Conservation (phyloP, 2,113 vertebrate species). For the Oplegnathus fasciatus region DNA sequence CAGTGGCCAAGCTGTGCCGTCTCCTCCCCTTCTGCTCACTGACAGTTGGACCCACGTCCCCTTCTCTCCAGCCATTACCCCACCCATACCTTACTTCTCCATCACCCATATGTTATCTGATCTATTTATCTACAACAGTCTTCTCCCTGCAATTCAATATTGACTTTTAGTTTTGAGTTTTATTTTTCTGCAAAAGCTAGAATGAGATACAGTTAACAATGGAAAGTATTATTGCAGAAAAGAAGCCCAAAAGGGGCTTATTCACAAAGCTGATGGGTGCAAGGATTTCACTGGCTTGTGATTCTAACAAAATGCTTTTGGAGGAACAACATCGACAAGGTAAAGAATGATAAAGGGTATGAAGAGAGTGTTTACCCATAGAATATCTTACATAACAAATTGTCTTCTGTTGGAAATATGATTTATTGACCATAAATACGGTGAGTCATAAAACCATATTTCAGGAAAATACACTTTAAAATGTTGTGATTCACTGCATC, state of each 20-base stretch:
- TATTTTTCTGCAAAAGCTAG: background rate
- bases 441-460: background rate
- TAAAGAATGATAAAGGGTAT: too few species aligned
- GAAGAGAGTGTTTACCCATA: background rate
- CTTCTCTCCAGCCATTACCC: conserved; percentile 31
- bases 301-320: background rate
- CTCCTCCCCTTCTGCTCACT: conserved; percentile 63
- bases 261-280: background rate
- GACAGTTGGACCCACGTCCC: conserved; percentile 47
- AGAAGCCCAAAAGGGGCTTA: background rate
- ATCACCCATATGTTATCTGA: conserved; percentile 29
- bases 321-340: background rate
- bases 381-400: background rate
- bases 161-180: background rate
- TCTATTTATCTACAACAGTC: background rate
- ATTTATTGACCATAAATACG: background rate
- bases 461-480: background rate
- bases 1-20: conserved; percentile 61
- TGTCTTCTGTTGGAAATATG: background rate
- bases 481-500: background rate
- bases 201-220: background rate
- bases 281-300: background rate
- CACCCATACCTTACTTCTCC: conserved; percentile 35
- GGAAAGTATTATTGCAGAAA: background rate
- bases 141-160: background rate